Conservation (phyloP, 53 echinoderm and acorn worm genomes). For the Glandiceps talaboti region DNA sequence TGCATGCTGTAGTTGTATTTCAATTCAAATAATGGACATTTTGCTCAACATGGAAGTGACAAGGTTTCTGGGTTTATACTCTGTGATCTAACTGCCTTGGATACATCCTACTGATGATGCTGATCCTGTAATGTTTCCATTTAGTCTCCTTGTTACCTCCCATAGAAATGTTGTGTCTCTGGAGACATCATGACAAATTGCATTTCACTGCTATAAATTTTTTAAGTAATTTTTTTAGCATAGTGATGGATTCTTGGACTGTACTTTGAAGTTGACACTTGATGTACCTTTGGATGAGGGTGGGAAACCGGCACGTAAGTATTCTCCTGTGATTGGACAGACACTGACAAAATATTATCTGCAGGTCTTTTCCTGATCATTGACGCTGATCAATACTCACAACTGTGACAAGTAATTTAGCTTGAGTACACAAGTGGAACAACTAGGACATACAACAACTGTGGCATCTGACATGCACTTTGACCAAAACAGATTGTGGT, state of each 20-base stretch:
- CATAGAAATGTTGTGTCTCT: background rate
- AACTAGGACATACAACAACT: background rate
- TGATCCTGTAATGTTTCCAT: background rate
- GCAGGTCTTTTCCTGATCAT: background rate
- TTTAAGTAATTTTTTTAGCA: background rate
- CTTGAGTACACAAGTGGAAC: background rate
- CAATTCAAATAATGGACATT: too few relatives aligned
- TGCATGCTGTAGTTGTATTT: too few relatives aligned
- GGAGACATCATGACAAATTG: background rate
- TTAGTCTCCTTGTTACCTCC: background rate
- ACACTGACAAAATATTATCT: background rate
- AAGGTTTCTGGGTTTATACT: too few relatives aligned
- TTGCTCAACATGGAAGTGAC: too few relatives aligned
- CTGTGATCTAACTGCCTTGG: too few relatives aligned
- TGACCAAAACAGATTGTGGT: background rate
- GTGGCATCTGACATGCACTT: background rate
- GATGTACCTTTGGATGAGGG: background rate
- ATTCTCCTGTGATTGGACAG: background rate
- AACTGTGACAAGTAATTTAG: background rate
- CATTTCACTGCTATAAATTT: background rate
- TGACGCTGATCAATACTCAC: background rate
- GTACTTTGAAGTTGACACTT: background rate
- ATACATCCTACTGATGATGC: too few relatives aligned
- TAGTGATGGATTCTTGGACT: background rate
- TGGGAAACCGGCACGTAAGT: background rate